Base-by-base conservation (phyloP, 2,888 invertebrate species). In the Drosophila bunnanda region DNA sequence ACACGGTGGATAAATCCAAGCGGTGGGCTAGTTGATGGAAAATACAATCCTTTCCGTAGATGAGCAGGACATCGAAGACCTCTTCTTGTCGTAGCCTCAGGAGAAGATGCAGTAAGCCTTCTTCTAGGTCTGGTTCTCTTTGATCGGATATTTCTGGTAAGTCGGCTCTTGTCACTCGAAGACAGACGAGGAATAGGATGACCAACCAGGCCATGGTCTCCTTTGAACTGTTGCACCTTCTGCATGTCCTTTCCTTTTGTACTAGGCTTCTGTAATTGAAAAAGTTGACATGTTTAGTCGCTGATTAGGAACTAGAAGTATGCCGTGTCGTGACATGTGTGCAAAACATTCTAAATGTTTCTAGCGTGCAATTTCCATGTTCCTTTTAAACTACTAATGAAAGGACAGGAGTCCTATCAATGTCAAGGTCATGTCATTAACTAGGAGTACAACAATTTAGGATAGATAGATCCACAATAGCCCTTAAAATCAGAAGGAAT, bases 1-100 rank as follows among this genome's bases (percentile, higher is more conserved):
- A 5, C 13, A 76, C 56, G 2, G 36, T 22, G 15, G 76, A 32
- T 0, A 52, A n/a, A 6, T 68, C 17, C 38, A 79, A 44, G 3
- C 38, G 32, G 2, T 25, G 48, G 4, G 71, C 28, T 7, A 85
- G 1, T 1, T 8, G 8, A 10, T 74, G 66, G 15, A 77, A 84
- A 17, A 75, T 17, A 32, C 88, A 88, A 4, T 43, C 17, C 3
- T 32, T 12, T 22, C 83, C 88, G 22, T 85, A 80, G 0, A 82
- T 20, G 0, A 79, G 44, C 1, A 86, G 7, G 0, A 54, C 75
- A 2, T 80, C 71, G 13, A 58, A 85, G 13, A 52, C 9, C 8
- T 52, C 55, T 38, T 83, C 78, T 4, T 36, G 32, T 2, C 30
- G 62, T 4, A 86, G 53, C 44, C 61, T 56, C 17, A 41, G 1